phyloP scores from a whole-genome alignment of 2,113 vertebrate species.

The Cervus canadensis region DNA sequence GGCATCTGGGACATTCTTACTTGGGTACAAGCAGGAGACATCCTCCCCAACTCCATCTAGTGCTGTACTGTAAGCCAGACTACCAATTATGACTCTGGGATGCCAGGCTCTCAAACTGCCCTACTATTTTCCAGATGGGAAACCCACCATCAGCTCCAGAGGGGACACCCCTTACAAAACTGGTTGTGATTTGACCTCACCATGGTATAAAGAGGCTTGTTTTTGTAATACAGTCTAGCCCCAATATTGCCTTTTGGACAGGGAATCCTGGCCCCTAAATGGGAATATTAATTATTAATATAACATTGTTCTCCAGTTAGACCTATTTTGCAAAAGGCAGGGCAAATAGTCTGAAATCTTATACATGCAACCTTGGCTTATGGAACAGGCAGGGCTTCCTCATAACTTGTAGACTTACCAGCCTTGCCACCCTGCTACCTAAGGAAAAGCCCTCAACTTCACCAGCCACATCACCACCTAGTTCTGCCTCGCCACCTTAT shows the following conservation, averaged over 20 bases:
- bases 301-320: neutral
- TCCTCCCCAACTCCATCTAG: neutral
- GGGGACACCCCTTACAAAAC: neutral
- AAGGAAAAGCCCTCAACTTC: neutral
- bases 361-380: neutral
- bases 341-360: neutral
- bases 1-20: neutral
- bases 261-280: neutral
- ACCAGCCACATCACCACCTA: neutral
- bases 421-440: neutral
- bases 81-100: neutral
- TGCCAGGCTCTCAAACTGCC: neutral
- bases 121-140: neutral
- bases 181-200: neutral
- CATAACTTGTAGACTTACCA: neutral
- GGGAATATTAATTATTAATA: neutral
- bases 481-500: neutral
- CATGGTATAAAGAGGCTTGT: neutral
- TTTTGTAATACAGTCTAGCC: neutral
- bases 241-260: neutral
- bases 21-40: neutral
- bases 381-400: neutral
- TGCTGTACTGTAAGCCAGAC: neutral
- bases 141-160: neutral
- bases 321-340: neutral